Evolutionary conservation across 64 coral and sea anemone genomes (phyloP).

Genomic region (Stichodactyla helianthus): DNA sequence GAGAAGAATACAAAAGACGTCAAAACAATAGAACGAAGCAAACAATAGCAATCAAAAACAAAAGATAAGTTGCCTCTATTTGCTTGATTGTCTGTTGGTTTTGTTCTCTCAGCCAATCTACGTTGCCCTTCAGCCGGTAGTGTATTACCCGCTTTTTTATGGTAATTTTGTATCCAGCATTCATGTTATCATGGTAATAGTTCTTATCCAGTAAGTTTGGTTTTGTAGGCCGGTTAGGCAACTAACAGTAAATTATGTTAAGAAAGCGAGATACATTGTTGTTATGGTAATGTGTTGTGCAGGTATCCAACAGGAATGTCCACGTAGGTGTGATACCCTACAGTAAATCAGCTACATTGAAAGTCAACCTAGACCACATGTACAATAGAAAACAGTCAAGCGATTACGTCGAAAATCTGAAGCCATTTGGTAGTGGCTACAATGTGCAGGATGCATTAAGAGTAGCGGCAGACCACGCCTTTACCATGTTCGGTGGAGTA

Average conservation of each 20-base stretch:
- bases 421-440: slow-evolving; percentile 17
- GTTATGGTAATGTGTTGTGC: neutral
- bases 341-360: slow-evolving; percentile 15
- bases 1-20: too few species aligned
- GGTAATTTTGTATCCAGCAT: too few species aligned
- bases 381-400: neutral
- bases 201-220: too few species aligned
- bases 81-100: too few species aligned
- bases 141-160: too few species aligned
- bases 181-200: too few species aligned
- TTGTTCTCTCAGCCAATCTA: too few species aligned
- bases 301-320: slow-evolving; percentile 32
- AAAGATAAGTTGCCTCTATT: too few species aligned
- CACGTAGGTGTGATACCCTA: slow-evolving; percentile 55
- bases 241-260: neutral
- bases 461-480: slow-evolving; percentile 32
- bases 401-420: neutral
- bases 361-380: slow-evolving; percentile 29
- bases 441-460: slow-evolving; percentile 34
- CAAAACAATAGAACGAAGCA: too few species aligned
- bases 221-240: too few species aligned
- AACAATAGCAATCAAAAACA: too few species aligned
- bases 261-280: neutral
- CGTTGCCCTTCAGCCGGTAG: too few species aligned
- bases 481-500: slow-evolving; percentile 51